A percentile compares a stretch with the other conserved stretches of the same genome.
Evolutionary conservation across 2,888 invertebrate genomes (phyloP).

Genomic region (Patella pellucida): DNA sequence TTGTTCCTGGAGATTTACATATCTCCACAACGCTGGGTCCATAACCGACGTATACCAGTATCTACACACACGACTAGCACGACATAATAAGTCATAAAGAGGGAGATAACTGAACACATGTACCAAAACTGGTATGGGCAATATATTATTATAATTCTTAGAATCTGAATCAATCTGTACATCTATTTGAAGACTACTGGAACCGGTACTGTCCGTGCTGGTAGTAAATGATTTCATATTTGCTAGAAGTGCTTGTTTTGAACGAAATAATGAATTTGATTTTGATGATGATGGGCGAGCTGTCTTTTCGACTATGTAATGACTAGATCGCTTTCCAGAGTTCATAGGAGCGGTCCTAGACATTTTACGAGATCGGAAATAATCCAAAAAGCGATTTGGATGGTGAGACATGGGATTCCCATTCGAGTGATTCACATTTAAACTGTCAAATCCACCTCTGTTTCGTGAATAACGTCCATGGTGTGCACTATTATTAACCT

Average conservation of each 20-base stretch:
- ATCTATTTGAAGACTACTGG: background rate
- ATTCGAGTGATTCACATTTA: background rate
- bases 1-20: slow-evolving; percentile 39
- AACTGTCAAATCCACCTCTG: too few relatives aligned
- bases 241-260: background rate
- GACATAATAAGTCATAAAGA: slow-evolving; percentile 32
- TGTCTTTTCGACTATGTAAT: background rate
- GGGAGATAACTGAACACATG: slow-evolving; percentile 40
- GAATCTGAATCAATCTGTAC: background rate
- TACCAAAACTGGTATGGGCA: slow-evolving; percentile 38
- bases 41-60: slow-evolving; percentile 40
- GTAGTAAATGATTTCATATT: background rate
- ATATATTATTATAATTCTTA: slow-evolving; percentile 7
- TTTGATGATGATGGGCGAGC: background rate
- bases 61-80: slow-evolving; percentile 41
- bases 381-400: background rate
- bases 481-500: background rate
- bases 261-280: background rate
- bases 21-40: slow-evolving; percentile 49
- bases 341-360: background rate
- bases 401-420: background rate
- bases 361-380: background rate
- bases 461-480: background rate
- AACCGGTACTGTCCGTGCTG: too few relatives aligned
- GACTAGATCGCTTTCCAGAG: background rate